phyloP scores from a whole-genome alignment of 2,888 invertebrate species.

The Mesorhabditis belari region DNA sequence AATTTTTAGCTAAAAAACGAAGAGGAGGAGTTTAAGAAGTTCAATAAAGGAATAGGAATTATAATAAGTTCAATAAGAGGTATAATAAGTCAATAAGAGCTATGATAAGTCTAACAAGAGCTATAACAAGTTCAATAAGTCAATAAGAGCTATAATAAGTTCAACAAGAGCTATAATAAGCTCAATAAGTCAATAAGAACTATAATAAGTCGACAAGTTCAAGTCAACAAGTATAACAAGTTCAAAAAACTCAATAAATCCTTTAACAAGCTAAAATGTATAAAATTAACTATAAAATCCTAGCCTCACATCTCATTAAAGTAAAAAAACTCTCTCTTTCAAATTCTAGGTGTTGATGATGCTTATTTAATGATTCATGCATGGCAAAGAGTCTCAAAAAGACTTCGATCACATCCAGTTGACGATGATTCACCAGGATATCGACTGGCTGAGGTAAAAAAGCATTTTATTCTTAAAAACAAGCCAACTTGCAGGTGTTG shows the following conservation, averaged over 20 bases:
- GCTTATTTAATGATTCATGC: conserved; percentile 51
- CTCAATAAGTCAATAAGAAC: not conserved
- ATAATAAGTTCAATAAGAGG: no score
- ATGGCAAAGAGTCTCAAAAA: conserved; percentile 49
- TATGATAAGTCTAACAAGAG: not conserved
- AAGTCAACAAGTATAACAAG: not conserved
- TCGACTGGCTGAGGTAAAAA: conserved; percentile 36
- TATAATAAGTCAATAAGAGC: no score
- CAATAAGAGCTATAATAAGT: no score
- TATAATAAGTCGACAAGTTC: not conserved
- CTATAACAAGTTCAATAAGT: no score
- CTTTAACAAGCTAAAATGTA: no score
- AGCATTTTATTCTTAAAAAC: not conserved
- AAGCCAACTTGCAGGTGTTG: conserved; percentile 20
- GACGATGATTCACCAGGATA: conserved; percentile 44
- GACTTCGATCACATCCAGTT: conserved; percentile 38
- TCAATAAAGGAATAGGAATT: no score
- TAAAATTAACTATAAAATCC: no score
- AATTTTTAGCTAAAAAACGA: no score
- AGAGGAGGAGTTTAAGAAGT: no score
- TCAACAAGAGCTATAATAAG: no score
- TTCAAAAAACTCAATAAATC: conserved; percentile 1
- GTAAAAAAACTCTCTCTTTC: no score
- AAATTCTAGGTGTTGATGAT: conserved; percentile 46
- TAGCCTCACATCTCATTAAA: no score